phyloP scores from a whole-genome alignment of 1,140 invertebrate species.

The Sitophilus oryzae region DNA sequence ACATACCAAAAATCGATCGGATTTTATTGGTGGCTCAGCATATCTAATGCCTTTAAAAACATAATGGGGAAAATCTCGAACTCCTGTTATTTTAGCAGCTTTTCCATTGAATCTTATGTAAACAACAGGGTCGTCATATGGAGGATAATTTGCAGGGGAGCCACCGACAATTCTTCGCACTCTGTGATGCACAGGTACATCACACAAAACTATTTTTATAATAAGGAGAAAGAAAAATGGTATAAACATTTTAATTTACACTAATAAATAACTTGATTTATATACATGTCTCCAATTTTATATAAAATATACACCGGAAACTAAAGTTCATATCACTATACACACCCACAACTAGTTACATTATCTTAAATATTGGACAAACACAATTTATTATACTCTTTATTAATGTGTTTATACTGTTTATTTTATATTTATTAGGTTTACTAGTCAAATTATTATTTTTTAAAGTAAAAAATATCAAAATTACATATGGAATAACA shows the following conservation, averaged over 20 bases:
- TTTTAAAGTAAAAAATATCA: no score
- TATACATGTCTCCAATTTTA: no score
- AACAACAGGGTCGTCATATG: conserved; percentile 55
- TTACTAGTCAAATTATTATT: no score
- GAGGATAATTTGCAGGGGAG: conserved; percentile 48
- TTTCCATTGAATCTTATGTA: conserved; percentile 50
- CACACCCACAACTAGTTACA: neutral
- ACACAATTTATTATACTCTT: no score
- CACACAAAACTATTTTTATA: neutral
- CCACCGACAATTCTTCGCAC: conserved; percentile 57
- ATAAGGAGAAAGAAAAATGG: neutral
- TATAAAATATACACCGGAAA: no score
- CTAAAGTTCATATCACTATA: no score
- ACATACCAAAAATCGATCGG: conserved; percentile 58
- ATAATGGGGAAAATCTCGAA: conserved; percentile 49
- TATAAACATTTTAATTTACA: no score
- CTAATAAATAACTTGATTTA: no score
- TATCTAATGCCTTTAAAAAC: conserved; percentile 66
- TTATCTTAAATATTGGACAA: no score
- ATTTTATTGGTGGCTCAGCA: conserved; percentile 61
- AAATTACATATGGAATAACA: neutral
- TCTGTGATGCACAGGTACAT: conserved; percentile 23
- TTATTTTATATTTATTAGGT: no score
- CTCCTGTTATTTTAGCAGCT: conserved; percentile 50
- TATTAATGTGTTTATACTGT: no score